Evolutionary conservation across 2,113 vertebrate species (phyloP).

Genomic region (Sylvia atricapilla): DNA sequence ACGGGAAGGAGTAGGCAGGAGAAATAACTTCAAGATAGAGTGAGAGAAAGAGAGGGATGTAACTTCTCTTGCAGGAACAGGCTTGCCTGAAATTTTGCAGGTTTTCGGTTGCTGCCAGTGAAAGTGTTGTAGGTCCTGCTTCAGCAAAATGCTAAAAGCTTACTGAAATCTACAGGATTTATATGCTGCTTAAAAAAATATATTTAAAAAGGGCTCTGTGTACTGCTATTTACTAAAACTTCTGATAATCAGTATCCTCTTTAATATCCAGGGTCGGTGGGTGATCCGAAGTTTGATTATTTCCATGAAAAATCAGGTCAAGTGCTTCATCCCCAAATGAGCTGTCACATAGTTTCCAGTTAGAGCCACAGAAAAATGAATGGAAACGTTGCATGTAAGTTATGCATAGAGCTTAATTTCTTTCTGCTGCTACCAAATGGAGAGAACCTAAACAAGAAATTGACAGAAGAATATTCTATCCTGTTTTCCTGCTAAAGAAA

Average conservation of each 20-base stretch:
- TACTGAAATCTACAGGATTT: not conserved
- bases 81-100: slow-evolving; percentile 1
- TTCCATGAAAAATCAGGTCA: not conserved
- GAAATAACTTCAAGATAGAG: not conserved
- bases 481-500: not conserved
- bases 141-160: not conserved
- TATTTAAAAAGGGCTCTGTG: not conserved
- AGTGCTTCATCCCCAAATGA: not conserved
- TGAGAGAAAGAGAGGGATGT: not conserved
- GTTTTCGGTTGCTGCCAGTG: not conserved
- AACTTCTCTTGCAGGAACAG: not conserved
- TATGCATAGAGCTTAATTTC: not conserved
- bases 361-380: not conserved
- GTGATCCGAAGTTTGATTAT: not conserved
- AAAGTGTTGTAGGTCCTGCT: not conserved
- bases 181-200: not conserved
- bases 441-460: not conserved
- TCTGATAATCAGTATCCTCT: not conserved
- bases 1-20: slow-evolving; percentile 17
- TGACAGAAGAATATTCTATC: not conserved
- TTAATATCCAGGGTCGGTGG: not conserved
- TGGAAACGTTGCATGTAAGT: rapidly evolving
- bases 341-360: not conserved
- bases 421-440: not conserved
- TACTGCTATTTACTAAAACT: not conserved